phyloP scores from a whole-genome alignment of 2,888 invertebrate genomes.

The Phymatocera aterrima region DNA sequence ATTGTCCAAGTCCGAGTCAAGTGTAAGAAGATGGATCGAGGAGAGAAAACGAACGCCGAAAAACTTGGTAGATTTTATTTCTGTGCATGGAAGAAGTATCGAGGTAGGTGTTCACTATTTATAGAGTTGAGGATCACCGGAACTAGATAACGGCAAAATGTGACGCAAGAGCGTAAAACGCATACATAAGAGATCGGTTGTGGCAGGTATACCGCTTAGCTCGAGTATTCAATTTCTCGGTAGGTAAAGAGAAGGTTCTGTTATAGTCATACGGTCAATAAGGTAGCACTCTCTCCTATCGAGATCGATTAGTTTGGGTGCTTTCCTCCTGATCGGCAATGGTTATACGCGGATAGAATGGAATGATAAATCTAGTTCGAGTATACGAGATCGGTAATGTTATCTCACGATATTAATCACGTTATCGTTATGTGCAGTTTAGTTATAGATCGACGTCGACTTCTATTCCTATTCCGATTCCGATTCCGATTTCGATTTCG shows the following conservation, averaged over 20 bases:
- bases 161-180: background rate
- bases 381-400: background rate
- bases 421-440: too few relatives aligned
- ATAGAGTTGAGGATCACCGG: background rate
- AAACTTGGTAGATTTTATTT: background rate
- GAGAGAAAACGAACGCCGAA: slow-evolving; percentile 1
- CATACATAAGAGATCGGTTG: slow-evolving; percentile 9
- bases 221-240: too few relatives aligned
- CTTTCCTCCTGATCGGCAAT: slow-evolving; percentile 24
- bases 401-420: too few relatives aligned
- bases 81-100: background rate
- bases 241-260: slow-evolving; percentile 25
- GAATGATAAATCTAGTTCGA: background rate
- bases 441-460: too few relatives aligned
- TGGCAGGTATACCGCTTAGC: too few relatives aligned
- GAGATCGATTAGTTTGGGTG: slow-evolving; percentile 30
- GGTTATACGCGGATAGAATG: background rate
- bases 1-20: too few relatives aligned
- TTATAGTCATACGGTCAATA: slow-evolving; percentile 8
- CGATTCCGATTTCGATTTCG: background rate
- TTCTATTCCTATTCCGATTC: too few relatives aligned
- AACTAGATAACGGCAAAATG: slow-evolving; percentile 39
- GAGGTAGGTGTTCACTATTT: too few relatives aligned
- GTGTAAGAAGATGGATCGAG: background rate
- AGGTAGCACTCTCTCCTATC: slow-evolving; percentile 18